Evolutionary conservation across 2,113 vertebrate genomes (phyloP).

Genomic region (Chiloscyllium plagiosum): DNA sequence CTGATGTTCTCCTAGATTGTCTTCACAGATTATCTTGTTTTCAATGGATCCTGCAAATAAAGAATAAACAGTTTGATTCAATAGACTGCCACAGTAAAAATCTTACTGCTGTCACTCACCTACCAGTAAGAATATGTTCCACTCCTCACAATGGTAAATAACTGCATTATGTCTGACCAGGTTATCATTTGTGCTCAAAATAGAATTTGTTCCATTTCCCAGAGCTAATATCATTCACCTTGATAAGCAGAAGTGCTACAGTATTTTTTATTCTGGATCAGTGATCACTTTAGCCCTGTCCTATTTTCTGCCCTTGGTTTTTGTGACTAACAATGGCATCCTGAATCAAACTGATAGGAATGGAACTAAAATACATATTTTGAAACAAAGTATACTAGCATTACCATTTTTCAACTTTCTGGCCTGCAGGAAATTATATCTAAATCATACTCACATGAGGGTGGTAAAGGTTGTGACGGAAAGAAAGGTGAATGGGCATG

Average conservation of each 20-base stretch:
- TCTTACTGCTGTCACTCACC: background rate
- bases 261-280: background rate
- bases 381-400: background rate
- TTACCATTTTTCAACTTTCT: background rate
- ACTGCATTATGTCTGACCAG: background rate
- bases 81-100: background rate
- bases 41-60: background rate
- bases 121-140: background rate
- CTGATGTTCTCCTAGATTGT: background rate
- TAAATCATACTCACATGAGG: background rate
- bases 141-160: background rate
- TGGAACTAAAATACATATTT: background rate
- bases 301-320: background rate
- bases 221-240: background rate
- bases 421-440: background rate
- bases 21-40: background rate
- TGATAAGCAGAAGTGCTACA: background rate
- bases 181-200: background rate
- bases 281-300: background rate
- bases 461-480: background rate
- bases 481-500: background rate
- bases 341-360: background rate
- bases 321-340: background rate
- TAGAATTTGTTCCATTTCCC: conserved; percentile 8
- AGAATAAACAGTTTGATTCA: background rate